These are phyloP conservation scores for Plestiodon gilberti DNA, from an alignment of 2,113 vertebrate species.

Conservation along the genomic window DNA sequence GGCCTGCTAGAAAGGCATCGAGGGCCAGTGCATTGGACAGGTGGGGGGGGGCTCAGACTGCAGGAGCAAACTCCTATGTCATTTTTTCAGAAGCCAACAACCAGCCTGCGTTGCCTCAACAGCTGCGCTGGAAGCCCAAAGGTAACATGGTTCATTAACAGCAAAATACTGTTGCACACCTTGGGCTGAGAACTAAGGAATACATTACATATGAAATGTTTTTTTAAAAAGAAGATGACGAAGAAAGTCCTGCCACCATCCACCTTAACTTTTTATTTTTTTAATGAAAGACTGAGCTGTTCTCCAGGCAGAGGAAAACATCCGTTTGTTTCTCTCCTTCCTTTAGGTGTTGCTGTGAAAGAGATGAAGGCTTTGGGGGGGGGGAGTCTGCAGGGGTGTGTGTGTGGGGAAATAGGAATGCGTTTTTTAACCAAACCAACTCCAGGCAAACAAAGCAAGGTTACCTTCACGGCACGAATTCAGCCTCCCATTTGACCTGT, in stretches of 20 bases:
- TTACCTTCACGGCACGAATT: neutral
- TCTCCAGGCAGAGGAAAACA: slow-evolving; percentile 34
- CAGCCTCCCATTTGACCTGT: neutral
- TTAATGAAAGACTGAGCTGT: slow-evolving; percentile 35
- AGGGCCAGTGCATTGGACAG: neutral
- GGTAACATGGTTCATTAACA: neutral
- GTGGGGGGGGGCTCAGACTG: no score
- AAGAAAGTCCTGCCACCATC: no score
- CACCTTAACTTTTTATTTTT: no score
- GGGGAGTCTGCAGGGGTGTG: neutral
- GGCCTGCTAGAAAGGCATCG: neutral
- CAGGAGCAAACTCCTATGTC: no score
- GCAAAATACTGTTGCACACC: neutral
- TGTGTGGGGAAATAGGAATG: neutral
- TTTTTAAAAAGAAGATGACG: no score
- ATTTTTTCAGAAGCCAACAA: no score
- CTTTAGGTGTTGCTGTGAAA: slow-evolving; percentile 28
- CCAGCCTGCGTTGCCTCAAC: no score
- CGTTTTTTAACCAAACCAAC: slow-evolving; percentile 33
- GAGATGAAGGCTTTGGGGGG: slow-evolving; percentile 21
- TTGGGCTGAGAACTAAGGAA: neutral
- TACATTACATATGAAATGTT: neutral
- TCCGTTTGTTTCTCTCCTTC: slow-evolving; percentile 20
- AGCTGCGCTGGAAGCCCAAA: neutral
- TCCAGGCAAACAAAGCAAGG: neutral